phyloP scores from a whole-genome alignment of 1,140 invertebrate genomes.

The Acromyrmex heyeri region DNA sequence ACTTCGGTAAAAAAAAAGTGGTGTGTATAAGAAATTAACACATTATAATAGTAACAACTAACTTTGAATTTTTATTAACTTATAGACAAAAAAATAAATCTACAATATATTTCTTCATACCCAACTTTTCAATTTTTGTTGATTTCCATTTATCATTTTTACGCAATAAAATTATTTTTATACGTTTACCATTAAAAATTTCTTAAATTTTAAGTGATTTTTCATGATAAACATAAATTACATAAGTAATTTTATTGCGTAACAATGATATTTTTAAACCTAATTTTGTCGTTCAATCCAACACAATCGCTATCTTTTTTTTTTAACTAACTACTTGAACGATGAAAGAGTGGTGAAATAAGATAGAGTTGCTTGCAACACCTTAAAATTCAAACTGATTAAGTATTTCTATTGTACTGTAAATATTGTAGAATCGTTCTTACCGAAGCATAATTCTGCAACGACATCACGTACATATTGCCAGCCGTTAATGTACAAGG shows the following conservation, averaged over 20 bases:
- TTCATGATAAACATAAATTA: too few relatives aligned
- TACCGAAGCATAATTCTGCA: constrained; percentile 26
- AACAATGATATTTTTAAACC: too few relatives aligned
- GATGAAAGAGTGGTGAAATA: constrained; percentile 20
- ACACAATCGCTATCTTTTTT: neutral
- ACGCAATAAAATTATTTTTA: neutral
- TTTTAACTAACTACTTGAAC: neutral
- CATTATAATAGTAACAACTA: neutral
- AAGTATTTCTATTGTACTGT: neutral
- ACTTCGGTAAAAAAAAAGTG: neutral
- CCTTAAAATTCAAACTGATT: constrained; percentile 16
- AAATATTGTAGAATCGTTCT: neutral
- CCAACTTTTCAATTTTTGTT: neutral
- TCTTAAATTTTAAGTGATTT: neutral
- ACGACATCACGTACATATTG: constrained; percentile 14
- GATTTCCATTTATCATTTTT: neutral
- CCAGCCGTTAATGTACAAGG: constrained; percentile 34
- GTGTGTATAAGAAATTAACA: neutral
- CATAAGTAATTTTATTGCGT: too few relatives aligned
- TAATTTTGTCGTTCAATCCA: neutral
- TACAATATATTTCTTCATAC: neutral
- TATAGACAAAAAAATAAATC: neutral
- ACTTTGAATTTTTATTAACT: neutral
- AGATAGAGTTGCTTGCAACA: neutral
- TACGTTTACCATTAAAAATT: neutral